phyloP scores from a whole-genome alignment of 2,888 invertebrate genomes.

The Aporophyla nigra region DNA sequence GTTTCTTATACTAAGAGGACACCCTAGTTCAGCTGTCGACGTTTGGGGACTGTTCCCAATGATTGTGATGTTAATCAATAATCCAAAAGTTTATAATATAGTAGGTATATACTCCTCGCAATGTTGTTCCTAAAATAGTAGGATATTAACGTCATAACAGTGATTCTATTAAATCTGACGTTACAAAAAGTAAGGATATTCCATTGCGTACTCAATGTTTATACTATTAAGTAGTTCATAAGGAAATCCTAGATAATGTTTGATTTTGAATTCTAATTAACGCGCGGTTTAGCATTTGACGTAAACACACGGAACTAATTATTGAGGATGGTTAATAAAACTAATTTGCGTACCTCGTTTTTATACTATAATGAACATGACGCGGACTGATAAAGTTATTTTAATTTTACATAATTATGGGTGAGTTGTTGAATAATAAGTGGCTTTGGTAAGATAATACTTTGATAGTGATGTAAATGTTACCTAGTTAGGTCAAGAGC shows the following conservation, averaged over 20 bases:
- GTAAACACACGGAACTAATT: conserved; percentile 71
- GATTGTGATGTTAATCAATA: conserved; percentile 53
- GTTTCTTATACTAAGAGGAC: conserved; percentile 24
- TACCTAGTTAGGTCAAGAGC: conserved; percentile 91
- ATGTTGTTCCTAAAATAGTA: not conserved
- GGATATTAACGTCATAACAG: not conserved
- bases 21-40: conserved; percentile 51
- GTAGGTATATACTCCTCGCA: not conserved
- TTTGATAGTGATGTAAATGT: conserved; percentile 58
- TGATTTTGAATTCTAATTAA: conserved; percentile 67
- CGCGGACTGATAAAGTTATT: conserved; percentile 32
- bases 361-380: conserved; percentile 27
- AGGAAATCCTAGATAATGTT: conserved; percentile 67
- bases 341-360: conserved; percentile 53
- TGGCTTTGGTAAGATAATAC: conserved; percentile 38
- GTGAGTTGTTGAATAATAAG: conserved; percentile 33
- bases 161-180: conserved; percentile 14
- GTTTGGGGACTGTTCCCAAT: conserved; percentile 31
- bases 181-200: conserved; percentile 18
- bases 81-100: not conserved
- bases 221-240: conserved; percentile 32
- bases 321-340: conserved; percentile 62
- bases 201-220: conserved; percentile 17
- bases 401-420: conserved; percentile 43
- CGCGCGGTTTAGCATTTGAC: conserved; percentile 66